Base-by-base conservation (phyloP, 2,113 vertebrate genomes). In the Pelobates fuscus region DNA sequence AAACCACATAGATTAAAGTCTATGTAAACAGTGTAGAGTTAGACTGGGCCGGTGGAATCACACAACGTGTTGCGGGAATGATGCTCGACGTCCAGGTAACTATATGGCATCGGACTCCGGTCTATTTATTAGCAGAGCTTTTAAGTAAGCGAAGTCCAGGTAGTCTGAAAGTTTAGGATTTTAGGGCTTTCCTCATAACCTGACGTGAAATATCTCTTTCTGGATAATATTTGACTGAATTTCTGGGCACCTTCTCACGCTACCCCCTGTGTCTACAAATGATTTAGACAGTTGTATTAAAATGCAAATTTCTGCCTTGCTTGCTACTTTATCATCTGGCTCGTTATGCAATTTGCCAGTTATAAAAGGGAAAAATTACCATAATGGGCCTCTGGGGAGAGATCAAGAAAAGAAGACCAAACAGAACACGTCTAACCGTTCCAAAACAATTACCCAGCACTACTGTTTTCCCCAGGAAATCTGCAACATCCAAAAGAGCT, bases 291-390 rank as follows among this genome's bases (percentile, higher is more conserved):
- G 84, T 87, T 92, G 87, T 88, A 92, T 94, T 94, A 95, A 95
- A 96, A 91, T 96, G 93, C 92, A 92, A 94, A 96, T 95, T 94
- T 85, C 85, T 86, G 88, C 87, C 89, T 72, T 81, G 84, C 89
- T 93, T 86, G 88, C 94, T 91, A 91, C 88, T 94, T 92, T 91
- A 91, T 94, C 94, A 90, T 91, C 88, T 55, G 64, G 85, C 87
- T 90, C 83, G 81, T 93, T 94, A 92, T 86, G 89, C 92, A 90
- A 91, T 89, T 89, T 90, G 91, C 90, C 88, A 85, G 87, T 84
- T 91, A 89, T 88, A 90, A 89, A 89, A 89, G 87, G 73, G 65
- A 91, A 89, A 92, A 94, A 94, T 95, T 93, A 94, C 88, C 91
- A 87, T 83, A 82, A 90, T 88, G 88, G 86, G 88, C 85, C 92